Evolutionary conservation across 1,140 invertebrate genomes (phyloP).

Genomic region (Probaryconus sp.): DNA sequence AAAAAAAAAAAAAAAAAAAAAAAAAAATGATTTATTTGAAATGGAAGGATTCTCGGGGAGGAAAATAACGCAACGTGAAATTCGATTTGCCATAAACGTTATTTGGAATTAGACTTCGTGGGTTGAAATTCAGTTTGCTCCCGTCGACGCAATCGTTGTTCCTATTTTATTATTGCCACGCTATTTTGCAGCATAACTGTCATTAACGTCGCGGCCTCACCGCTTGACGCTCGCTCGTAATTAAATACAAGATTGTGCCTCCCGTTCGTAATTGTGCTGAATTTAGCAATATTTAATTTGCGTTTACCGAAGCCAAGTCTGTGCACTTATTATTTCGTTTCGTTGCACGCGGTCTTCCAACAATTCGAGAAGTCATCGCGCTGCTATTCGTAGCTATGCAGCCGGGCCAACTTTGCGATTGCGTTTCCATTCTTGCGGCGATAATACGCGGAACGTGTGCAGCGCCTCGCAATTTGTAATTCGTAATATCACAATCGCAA

Average conservation of each 20-base stretch:
- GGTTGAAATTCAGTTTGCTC: slow-evolving; percentile 53
- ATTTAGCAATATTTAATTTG: slow-evolving; percentile 76
- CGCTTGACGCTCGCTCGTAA: slow-evolving; percentile 65
- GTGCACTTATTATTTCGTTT: slow-evolving; percentile 64
- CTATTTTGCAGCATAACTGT: slow-evolving; percentile 68
- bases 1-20: background rate
- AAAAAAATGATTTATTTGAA: slow-evolving; percentile 38
- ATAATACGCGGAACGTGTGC: slow-evolving; percentile 63
- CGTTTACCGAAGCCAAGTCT: slow-evolving; percentile 57
- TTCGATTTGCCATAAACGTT: slow-evolving; percentile 37
- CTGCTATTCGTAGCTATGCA: slow-evolving; percentile 54
- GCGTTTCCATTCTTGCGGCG: slow-evolving; percentile 66
- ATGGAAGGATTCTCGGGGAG: too few species aligned
- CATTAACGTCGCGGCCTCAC: slow-evolving; percentile 67
- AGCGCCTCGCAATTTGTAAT: slow-evolving; percentile 62
- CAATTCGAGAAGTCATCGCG: slow-evolving; percentile 54
- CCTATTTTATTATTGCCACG: slow-evolving; percentile 71
- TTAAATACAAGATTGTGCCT: slow-evolving; percentile 74
- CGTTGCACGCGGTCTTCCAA: slow-evolving; percentile 59
- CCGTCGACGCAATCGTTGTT: slow-evolving; percentile 50
- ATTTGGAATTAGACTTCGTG: slow-evolving; percentile 55
- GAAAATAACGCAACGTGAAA: slow-evolving; percentile 29
- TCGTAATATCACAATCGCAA: slow-evolving; percentile 63
- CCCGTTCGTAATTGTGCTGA: slow-evolving; percentile 66
- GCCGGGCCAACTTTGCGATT: slow-evolving; percentile 57